Evolutionary conservation across 2,797 vertebrate species (phyloP), one percentile per base, ranked within the genome.

Genomic region (Sparidentex hasta): DNA sequence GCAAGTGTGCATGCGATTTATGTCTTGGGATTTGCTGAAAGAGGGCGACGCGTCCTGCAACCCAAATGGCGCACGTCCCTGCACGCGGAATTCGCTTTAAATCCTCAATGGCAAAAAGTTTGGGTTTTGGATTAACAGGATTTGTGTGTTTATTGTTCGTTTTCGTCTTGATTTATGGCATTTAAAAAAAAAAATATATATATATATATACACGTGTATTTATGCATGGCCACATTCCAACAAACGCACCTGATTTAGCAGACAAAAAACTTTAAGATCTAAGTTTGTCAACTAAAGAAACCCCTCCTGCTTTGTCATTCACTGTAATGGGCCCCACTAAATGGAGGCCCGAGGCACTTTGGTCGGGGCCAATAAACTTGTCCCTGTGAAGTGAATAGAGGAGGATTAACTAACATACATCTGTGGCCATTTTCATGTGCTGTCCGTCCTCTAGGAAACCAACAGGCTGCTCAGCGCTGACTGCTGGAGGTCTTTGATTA

Each of bases 401-500:
- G 2, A 66, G 91, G 92, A 90, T 94, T 94, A 92, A 92, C 90
- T 87, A 86, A 88, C 92, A 84, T 88, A 91, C 90, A 85, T 94
- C 90, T 93, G 90, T 88, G 95, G 92, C 88, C 90, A 93, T 95
- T 93, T 94, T 91, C 87, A 86, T 89, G 86, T 76, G 86, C 89
- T 76, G 87, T 81, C 89, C 62, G 74, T 93, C 90, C 85, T 86
- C 80, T 58, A 80, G 92, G 88, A 93, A 90, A 86, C 90, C 90
- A 92, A 92, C 91, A 92, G 91, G 90, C 92, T 91, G 87, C 85
- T 87, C 81, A 64, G 88, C 38, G 44, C 85, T 93, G 90, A 87
- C 94, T 90, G 89, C 92, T 95, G 94, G 93, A 85, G 95, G 91
- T 94, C 94, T 95, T 93, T 91, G 89, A 94, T 95, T 90, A 88